These are phyloP conservation scores for Archaeoteleia sp. DNA, from an alignment of 2,888 invertebrate species.

Conservation along the genomic window DNA sequence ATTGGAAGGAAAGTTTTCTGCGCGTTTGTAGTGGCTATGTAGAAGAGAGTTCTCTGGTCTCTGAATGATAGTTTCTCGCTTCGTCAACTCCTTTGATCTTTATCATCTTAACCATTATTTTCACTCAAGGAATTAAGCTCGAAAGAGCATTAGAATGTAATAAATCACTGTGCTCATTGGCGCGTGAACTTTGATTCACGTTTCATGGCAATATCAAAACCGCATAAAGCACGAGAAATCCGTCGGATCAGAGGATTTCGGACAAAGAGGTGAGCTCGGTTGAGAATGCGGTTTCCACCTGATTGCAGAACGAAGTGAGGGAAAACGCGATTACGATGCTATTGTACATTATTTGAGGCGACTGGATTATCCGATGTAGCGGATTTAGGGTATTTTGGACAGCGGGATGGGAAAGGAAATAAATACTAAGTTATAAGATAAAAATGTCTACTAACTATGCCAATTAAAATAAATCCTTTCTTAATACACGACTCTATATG, in stretches of 20 bases:
- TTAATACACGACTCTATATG: no score
- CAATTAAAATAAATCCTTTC: no score
- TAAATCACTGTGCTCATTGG: constrained; percentile 46
- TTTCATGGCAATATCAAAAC: constrained; percentile 66
- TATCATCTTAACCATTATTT: constrained; percentile 45
- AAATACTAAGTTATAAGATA: no score
- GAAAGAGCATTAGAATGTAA: constrained; percentile 49
- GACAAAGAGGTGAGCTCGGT: constrained; percentile 52
- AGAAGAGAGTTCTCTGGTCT: no score
- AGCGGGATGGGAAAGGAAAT: no score
- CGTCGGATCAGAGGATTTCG: constrained; percentile 51
- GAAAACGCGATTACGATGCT: constrained; percentile 66
- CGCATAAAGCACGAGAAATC: constrained; percentile 59
- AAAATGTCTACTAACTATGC: no score
- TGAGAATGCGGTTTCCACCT: constrained; percentile 71
- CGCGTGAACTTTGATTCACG: constrained; percentile 49
- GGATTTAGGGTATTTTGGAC: constrained; percentile 60
- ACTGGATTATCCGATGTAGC: constrained; percentile 68
- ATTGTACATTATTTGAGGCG: constrained; percentile 57
- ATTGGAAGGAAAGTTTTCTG: no score
- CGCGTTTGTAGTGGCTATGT: no score
- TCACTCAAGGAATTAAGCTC: constrained; percentile 45
- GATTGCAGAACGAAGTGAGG: constrained; percentile 72
- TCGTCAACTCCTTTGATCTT: constrained; percentile 40
- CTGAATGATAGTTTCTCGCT: constrained; percentile 34